These are phyloP conservation scores for Globodera ellingtonae DNA, from an alignment of 1,140 invertebrate genomes.

Conservation along the genomic window DNA sequence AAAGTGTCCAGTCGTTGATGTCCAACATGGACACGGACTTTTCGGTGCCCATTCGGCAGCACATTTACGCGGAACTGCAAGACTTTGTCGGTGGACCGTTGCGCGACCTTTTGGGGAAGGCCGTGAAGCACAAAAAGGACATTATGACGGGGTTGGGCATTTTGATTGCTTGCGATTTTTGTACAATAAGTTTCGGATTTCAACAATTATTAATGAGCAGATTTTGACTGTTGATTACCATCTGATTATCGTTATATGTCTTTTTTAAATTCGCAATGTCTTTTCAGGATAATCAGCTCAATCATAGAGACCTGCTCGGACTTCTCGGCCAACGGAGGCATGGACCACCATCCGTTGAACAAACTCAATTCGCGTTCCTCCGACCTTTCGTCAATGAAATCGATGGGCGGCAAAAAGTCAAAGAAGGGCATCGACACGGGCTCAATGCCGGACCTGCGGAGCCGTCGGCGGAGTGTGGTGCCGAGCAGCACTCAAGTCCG, in stretches of 20 bases:
- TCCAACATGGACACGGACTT: conserved; percentile 95
- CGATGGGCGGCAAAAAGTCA: conserved; percentile 37
- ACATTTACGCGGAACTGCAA: conserved; percentile 95
- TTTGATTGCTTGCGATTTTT: conserved; percentile 4
- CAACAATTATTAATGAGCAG: too few relatives aligned
- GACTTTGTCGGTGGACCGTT: conserved; percentile 91
- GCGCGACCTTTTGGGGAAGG: conserved; percentile 89
- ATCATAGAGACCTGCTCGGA: conserved; percentile 57
- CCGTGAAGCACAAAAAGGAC: conserved; percentile 97
- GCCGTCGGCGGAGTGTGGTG: conserved; percentile 47
- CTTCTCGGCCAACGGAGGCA: conserved; percentile 18
- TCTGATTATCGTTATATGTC: too few relatives aligned
- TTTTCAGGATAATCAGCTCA: conserved; percentile 48
- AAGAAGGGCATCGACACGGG: conserved; percentile 44
- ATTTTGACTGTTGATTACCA: too few relatives aligned
- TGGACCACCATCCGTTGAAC: conserved; percentile 16
- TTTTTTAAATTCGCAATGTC: conserved; percentile 46
- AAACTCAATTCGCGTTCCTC: conserved; percentile 43
- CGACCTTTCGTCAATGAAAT: conserved; percentile 26
- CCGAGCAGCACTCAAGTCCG: conserved; percentile 60
- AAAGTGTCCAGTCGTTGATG: conserved; percentile 95
- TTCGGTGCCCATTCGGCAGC: conserved; percentile 87
- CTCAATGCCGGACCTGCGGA: conserved; percentile 53
- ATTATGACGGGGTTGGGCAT: conserved; percentile 78
- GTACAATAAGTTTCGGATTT: neutral